Evolutionary conservation across 2,888 invertebrate genomes (phyloP).

Genomic region (Griposia aprilina): DNA sequence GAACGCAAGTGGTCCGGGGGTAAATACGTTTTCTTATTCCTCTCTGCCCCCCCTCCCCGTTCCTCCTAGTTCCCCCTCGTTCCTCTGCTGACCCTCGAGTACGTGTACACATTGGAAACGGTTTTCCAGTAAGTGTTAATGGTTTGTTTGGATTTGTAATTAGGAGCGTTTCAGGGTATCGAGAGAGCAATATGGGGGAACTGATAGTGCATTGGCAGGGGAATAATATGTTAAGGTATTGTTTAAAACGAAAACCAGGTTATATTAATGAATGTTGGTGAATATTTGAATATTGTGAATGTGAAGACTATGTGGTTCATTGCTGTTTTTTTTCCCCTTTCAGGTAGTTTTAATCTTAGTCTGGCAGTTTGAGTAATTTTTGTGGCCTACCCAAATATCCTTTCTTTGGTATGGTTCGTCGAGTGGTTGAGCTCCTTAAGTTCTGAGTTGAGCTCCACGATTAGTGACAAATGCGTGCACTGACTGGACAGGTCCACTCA

Average conservation of each 20-base stretch:
- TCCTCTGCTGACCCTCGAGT: conserved; percentile 64
- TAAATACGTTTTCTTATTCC: conserved; percentile 86
- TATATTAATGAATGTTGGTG: background rate
- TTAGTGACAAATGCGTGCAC: too few relatives aligned
- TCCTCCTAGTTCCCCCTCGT: conserved; percentile 29
- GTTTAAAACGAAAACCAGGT: background rate
- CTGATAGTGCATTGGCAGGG: background rate
- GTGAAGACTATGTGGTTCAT: too few relatives aligned
- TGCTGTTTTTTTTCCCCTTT: too few relatives aligned
- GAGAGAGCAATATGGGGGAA: conserved; percentile 6
- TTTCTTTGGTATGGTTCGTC: too few relatives aligned
- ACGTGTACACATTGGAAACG: conserved; percentile 69
- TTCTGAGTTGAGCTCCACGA: too few relatives aligned
- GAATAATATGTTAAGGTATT: background rate
- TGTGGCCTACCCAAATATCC: too few relatives aligned
- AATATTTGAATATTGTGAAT: too few relatives aligned
- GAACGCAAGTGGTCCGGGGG: conserved; percentile 81
- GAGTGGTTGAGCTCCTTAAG: too few relatives aligned
- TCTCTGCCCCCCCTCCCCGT: conserved; percentile 55
- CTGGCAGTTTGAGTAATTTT: too few relatives aligned
- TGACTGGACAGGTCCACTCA: too few relatives aligned
- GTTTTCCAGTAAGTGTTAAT: conserved; percentile 72
- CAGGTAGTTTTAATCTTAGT: too few relatives aligned
- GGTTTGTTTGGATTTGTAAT: conserved; percentile 83
- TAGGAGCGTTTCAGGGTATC: conserved; percentile 69